A percentile compares a stretch with the other conserved stretches of the same genome.
These are phyloP conservation scores for Thunnus maccoyii DNA, from an alignment of 2,113 vertebrate species.

Conservation along the genomic window DNA sequence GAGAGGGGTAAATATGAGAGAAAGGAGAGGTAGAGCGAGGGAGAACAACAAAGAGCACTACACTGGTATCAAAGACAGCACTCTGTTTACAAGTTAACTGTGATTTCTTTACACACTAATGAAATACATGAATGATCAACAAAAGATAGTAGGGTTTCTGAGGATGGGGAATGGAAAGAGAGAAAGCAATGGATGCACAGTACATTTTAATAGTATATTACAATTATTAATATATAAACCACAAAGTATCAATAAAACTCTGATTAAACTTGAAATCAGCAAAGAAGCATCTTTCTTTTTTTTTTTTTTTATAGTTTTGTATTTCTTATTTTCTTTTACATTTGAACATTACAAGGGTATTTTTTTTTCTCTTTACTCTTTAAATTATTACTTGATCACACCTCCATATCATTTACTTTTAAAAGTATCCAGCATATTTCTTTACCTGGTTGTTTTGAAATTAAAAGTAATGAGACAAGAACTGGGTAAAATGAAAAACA, in stretches of 20 bases:
- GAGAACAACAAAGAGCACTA: slow-evolving; percentile 88
- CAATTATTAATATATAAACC: slow-evolving; percentile 86
- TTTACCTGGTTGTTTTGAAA: slow-evolving; percentile 92
- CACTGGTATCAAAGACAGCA: slow-evolving; percentile 96
- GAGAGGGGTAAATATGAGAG: slow-evolving; percentile 74
- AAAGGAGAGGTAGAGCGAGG: slow-evolving; percentile 80
- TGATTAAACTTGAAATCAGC: slow-evolving; percentile 87
- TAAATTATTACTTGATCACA: slow-evolving; percentile 90
- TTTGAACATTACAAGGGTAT: slow-evolving; percentile 87
- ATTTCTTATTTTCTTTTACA: slow-evolving; percentile 84
- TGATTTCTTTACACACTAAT: slow-evolving; percentile 92
- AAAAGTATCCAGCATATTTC: slow-evolving; percentile 95
- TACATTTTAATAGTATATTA: slow-evolving; percentile 89
- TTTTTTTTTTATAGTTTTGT: slow-evolving; percentile 78
- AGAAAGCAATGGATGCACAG: slow-evolving; percentile 91
- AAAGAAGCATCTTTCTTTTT: slow-evolving; percentile 87
- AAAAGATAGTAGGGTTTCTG: slow-evolving; percentile 87
- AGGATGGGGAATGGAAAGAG: slow-evolving; percentile 89
- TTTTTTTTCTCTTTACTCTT: slow-evolving; percentile 74
- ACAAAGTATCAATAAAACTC: slow-evolving; percentile 91
- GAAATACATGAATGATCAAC: slow-evolving; percentile 91
- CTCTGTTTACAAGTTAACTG: slow-evolving; percentile 90
- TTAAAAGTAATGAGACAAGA: slow-evolving; percentile 78
- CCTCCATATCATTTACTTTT: slow-evolving; percentile 86
- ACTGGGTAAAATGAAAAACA: slow-evolving; percentile 66